Percentiles rank a stretch among this genome's conserved stretches.
phyloP scores from a whole-genome alignment of 53 echinoderm and acorn worm species.

The Zoroaster sp. region DNA sequence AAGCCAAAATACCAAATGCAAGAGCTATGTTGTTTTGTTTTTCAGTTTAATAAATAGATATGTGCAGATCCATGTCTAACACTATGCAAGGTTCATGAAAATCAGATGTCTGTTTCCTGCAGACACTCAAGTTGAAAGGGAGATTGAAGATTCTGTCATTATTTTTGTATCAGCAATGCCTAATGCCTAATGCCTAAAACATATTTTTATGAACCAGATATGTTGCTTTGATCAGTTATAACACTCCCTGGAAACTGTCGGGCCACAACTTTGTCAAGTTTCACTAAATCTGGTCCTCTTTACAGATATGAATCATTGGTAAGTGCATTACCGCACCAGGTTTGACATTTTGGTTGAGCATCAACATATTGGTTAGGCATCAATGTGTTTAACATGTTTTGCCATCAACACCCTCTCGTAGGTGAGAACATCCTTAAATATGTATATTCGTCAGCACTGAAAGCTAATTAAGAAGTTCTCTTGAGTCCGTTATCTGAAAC shows the following conservation, averaged over 20 bases:
- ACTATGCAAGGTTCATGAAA: too few species aligned
- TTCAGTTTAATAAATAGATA: too few species aligned
- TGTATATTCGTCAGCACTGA: background rate
- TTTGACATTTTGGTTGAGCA: background rate
- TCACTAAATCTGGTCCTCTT: background rate
- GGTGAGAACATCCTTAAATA: background rate
- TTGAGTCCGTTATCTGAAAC: background rate
- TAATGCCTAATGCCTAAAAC: too few species aligned
- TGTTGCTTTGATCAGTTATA: too few species aligned
- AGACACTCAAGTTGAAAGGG: too few species aligned
- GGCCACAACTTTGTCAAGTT: background rate
- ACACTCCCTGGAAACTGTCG: background rate
- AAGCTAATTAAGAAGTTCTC: background rate
- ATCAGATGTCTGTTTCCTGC: too few species aligned
- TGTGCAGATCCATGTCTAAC: too few species aligned
- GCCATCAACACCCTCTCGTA: background rate
- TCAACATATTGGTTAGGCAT: background rate
- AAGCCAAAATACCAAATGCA: too few species aligned
- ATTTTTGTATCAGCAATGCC: too few species aligned
- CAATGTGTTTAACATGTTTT: background rate
- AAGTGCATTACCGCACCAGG: background rate
- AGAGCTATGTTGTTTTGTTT: too few species aligned
- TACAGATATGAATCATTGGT: background rate
- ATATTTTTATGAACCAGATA: too few species aligned
- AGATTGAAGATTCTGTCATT: too few species aligned